Conservation (phyloP, 1,140 invertebrate species). For the Trichoplusia ni region DNA sequence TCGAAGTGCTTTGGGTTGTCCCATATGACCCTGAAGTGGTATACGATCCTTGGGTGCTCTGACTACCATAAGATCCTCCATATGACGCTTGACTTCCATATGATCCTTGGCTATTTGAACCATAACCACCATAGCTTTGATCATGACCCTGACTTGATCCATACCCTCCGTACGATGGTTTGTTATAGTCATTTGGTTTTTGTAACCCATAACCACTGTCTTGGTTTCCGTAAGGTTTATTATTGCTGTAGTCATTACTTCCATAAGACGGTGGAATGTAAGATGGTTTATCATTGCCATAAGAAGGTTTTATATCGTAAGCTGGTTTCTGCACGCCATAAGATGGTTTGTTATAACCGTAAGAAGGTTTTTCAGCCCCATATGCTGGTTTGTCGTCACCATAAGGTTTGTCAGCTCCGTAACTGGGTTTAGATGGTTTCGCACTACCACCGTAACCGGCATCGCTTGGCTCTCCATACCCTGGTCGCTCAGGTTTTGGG, state of each 20-base stretch:
- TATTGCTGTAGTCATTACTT: neutral
- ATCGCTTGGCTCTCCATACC: neutral
- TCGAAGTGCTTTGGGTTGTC: slow-evolving; percentile 4
- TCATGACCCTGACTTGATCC: neutral
- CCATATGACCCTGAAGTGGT: slow-evolving; percentile 25
- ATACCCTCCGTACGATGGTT: slow-evolving; percentile 28
- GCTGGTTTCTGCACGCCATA: slow-evolving; percentile 3
- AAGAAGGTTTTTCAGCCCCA: slow-evolving; percentile 7
- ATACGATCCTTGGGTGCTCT: slow-evolving; percentile 12
- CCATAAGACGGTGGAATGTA: slow-evolving; percentile 2
- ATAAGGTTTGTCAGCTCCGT: slow-evolving; percentile 13
- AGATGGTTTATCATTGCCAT: slow-evolving; percentile 9
- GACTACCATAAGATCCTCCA: neutral
- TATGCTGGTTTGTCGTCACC: slow-evolving; percentile 19
- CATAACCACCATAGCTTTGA: neutral
- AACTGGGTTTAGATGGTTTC: neutral
- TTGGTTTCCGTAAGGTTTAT: neutral
- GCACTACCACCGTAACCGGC: neutral
- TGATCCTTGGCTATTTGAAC: neutral
- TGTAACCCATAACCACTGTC: slow-evolving; percentile 5
- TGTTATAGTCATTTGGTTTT: slow-evolving; percentile 37
- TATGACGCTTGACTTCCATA: too few relatives aligned
- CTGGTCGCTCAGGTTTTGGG: neutral
- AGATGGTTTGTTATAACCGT: slow-evolving; percentile 4
- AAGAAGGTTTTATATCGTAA: slow-evolving; percentile 1